Base-by-base conservation (phyloP, 2,113 vertebrate species). In the Ptyas mucosa region DNA sequence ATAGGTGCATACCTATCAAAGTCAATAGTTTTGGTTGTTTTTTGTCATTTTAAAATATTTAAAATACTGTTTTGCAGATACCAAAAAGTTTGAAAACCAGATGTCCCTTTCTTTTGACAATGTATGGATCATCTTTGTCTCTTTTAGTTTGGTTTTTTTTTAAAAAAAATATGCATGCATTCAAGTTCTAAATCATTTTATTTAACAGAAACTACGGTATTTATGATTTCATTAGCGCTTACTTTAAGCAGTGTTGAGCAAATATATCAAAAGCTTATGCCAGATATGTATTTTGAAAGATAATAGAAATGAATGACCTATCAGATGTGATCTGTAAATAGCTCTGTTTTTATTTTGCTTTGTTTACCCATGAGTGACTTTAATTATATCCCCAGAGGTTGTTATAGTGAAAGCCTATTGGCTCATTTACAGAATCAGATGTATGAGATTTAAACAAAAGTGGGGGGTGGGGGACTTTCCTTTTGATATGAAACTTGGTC, bases 291-390 rank as follows among this genome's bases (percentile, higher is more conserved):
- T 0, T 0, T n/a, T 69, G 92, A 26, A 0, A 3, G 18, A n/a
- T 24, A 8, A 26, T 61, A 55, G 26, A 39, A 89, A 85, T 51
- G 54, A 20, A 21, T 85, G 12, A 29, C 69, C 29, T 46, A 51
- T 58, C 24, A 58, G 53, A 43, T 91, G 12, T 39, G 52, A 58
- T 90, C 46, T 95, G 61, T 54, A 51, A 21, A 92, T 90, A 90
- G 39, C 53, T 94, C 53, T 96, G 29, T 94, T 95, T 97, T 90
- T 11, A 43, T n/a, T 24, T 49, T 49, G 85, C 49, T 87, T 24
- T 58, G 14, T 64, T 61, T 43, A 21, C 95, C 95, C 95, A 88
- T 39, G 90, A 85, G 46, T 15, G 89, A 89, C 58, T 85, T 94
- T 34, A 89, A 11, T 12, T 75, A 24, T 88, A 8, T 39, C 4